Base-by-base conservation (phyloP, 64 coral and sea anemone species). In the Cladopsammia gracilis region DNA sequence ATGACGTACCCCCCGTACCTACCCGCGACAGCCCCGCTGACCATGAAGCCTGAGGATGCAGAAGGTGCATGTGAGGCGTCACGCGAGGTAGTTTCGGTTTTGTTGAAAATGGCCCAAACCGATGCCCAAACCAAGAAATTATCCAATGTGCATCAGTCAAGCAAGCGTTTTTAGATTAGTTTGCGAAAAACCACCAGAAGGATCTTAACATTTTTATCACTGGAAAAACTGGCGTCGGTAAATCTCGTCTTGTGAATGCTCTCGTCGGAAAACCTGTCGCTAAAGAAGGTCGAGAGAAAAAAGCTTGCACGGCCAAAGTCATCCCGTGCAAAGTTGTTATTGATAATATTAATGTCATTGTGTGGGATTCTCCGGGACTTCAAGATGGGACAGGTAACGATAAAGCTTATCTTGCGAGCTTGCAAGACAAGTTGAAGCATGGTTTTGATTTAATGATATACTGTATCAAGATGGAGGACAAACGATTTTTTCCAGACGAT, bases 171-270 rank as follows among this genome's bases (percentile, higher is more conserved):
- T 49, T 25, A 48, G 45, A 47, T 2, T 74, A 13, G 71, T 48
- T 18, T 19, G 26, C 34, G 14, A 15, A 74, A 74, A 74, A 48
- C 0, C 3, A 11, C 44, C 71, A 74, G 42, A 48, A 48, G 25
- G 49, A 22, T 11, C 10, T 90, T n/a, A 78, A 76, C 2, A 67
- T 90, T 56, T 20, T 90, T 6, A 12, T 90, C 12, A 82, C 77
- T 2, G 89, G 89, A 42, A 90, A 82, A 62, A 81, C 89, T 18
- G 75, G 76, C 12, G 76, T 90, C n/a, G 89, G 89, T 6, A 90
- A 90, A 71, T 81, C 89, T 42, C 60, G 77, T 18, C 68, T 90
- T 16, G 75, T 79, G 8, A 90, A 90, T 45, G 54, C 89, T 69
- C 76, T 90, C 14, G 56, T 90, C 19, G 89, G 89, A 59, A 16